Conservation (phyloP, 2,888 invertebrate genomes). For the Gnatocerus cornutus region DNA sequence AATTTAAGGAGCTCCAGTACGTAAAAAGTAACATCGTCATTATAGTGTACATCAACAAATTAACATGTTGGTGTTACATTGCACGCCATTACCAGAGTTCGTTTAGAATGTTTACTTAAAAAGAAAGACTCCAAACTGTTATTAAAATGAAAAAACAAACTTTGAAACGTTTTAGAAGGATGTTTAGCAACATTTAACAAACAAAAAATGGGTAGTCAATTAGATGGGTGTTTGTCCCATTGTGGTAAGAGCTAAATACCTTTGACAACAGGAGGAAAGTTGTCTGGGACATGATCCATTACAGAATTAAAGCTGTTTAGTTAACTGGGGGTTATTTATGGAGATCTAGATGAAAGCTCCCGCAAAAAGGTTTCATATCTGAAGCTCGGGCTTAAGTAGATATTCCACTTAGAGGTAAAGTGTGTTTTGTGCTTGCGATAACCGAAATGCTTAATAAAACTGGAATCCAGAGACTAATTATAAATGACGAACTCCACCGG, state of each 20-base stretch:
- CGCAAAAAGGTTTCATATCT: constrained; percentile 36
- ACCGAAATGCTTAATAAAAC: constrained; percentile 37
- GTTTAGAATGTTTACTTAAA: constrained; percentile 24
- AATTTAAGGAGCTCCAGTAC: constrained; percentile 20
- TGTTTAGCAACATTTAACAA: constrained; percentile 25
- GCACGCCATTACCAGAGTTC: constrained; percentile 30
- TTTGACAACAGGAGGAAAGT: constrained; percentile 6
- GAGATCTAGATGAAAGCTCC: constrained; percentile 18
- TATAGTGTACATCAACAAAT: constrained; percentile 36
- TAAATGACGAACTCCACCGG: constrained; percentile 42
- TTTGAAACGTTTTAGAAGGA: constrained; percentile 35
- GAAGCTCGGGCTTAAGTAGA: constrained; percentile 28
- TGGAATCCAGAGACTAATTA: constrained; percentile 42
- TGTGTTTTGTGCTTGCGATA: constrained; percentile 47
- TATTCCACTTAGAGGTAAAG: constrained; percentile 43
- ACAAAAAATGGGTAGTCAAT: constrained; percentile 8
- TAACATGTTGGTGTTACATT: constrained; percentile 40
- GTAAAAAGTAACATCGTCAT: constrained; percentile 30
- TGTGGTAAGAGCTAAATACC: not conserved
- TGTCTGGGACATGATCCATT: constrained; percentile 9
- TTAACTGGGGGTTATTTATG: constrained; percentile 17
- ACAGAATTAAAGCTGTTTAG: constrained; percentile 13
- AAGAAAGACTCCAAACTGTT: constrained; percentile 30
- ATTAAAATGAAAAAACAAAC: constrained; percentile 34
- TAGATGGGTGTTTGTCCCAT: not conserved